Base-by-base conservation (phyloP, 2,113 vertebrate species). In the Balaeniceps rex region DNA sequence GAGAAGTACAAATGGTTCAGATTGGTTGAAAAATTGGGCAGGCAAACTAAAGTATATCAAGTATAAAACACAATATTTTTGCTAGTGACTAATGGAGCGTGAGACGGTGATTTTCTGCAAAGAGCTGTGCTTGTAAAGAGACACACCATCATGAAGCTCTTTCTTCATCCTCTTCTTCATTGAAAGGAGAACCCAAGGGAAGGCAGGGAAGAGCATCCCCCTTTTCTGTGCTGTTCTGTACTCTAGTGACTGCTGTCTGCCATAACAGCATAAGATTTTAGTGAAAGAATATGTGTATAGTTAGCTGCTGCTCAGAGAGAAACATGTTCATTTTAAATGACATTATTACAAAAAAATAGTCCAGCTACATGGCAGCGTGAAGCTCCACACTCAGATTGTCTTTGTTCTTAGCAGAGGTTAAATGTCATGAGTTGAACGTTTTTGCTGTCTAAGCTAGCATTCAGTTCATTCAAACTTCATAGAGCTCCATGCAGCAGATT, bases 11-110 rank as follows among this genome's bases (percentile, higher is more conserved):
- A 55, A 80, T 42, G 1, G 2, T 77, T 76, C 33, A 72, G 21
- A 87, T 5, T 63, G 10, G 5, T 57, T 54, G 22, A 81, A 95
- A 95, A 64, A 91, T 31, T 63, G 46, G 33, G 4, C 11, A 75
- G 10, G 4, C 8, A 40, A 65, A 47, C 15, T 42, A 29, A 65
- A 52, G 11, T 83, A 55, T 68, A 57, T 28, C 2, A 66, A 40
- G 24, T 40, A 28, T 38, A 80, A 80, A 76, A 9, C 8, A 55
- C 10, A 47, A 79, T 24, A 11, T 0, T 74, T 83, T 88, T 57
- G 6, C 25, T 69, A 38, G 21, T 57, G 52, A 74, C 19, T 4
- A 1, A 11, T 7, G 4, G 34, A 72, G 19, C 0, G 0, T 19
- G 13, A 86, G 29, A 19, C 1, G 0, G 7, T 44, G 33, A 34